phyloP scores from a whole-genome alignment of 2,888 invertebrate species.

The Tinea trinotella region DNA sequence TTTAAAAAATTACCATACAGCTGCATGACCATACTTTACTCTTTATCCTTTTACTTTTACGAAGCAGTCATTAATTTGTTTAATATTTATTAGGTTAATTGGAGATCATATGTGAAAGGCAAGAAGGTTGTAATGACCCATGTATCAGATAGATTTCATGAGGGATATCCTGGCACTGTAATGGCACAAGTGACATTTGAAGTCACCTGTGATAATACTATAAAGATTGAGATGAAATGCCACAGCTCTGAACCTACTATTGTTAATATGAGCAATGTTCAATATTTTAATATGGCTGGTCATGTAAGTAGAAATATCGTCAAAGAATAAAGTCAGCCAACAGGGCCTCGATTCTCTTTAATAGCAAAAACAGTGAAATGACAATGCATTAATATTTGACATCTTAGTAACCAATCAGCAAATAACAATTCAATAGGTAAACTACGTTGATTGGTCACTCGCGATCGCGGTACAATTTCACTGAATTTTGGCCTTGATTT shows the following conservation, averaged over 20 bases:
- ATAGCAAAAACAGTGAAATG: too few relatives aligned
- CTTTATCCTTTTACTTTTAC: too few relatives aligned
- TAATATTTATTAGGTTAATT: conserved; percentile 64
- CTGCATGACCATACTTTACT: too few relatives aligned
- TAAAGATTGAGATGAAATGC: conserved; percentile 83
- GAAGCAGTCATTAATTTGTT: neutral
- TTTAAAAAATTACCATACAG: too few relatives aligned
- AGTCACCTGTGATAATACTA: conserved; percentile 80
- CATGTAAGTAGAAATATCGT: conserved; percentile 75
- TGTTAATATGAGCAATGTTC: conserved; percentile 89
- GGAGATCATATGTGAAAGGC: conserved; percentile 75
- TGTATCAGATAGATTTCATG: conserved; percentile 83
- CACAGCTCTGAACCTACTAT: conserved; percentile 84
- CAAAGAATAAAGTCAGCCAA: neutral
- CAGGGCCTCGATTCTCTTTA: too few relatives aligned
- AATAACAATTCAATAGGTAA: too few relatives aligned
- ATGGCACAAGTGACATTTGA: conserved; percentile 79
- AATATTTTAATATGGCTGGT: conserved; percentile 95
- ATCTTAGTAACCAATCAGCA: too few relatives aligned
- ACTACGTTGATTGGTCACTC: too few relatives aligned
- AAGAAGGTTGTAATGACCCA: conserved; percentile 80
- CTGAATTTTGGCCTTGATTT: too few relatives aligned
- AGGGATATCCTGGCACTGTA: conserved; percentile 91
- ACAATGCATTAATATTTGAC: too few relatives aligned
- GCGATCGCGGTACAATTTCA: too few relatives aligned